phyloP scores from a whole-genome alignment of 2,888 invertebrate species.

The Trachelus tabidus region DNA sequence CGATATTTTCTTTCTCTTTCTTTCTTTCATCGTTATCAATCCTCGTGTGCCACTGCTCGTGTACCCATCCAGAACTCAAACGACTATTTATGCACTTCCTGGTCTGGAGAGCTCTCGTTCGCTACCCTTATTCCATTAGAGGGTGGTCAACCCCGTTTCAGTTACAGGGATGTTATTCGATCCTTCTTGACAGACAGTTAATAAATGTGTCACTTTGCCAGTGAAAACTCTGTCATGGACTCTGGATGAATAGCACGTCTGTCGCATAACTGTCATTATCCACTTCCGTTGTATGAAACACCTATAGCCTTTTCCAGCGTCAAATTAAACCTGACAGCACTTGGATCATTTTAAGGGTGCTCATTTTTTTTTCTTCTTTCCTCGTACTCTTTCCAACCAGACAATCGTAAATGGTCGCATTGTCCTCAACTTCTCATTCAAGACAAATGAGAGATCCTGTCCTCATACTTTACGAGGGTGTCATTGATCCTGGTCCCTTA shows the following conservation, averaged over 20 bases:
- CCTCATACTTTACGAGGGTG: background rate
- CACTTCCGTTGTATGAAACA: background rate
- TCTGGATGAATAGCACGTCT: background rate
- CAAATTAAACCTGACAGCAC: background rate
- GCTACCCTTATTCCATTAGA: background rate
- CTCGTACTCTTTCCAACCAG: background rate
- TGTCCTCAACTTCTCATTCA: background rate
- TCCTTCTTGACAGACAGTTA: background rate
- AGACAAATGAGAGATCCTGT: background rate
- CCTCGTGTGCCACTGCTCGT: no score
- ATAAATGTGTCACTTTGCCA: background rate
- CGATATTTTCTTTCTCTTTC: background rate
- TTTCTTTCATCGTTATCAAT: background rate
- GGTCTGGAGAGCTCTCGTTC: background rate
- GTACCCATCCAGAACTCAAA: background rate
- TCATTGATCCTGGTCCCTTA: background rate
- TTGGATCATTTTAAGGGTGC: background rate
- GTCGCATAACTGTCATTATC: background rate
- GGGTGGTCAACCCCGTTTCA: background rate
- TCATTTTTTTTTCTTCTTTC: background rate
- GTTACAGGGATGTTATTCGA: background rate
- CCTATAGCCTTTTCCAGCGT: background rate
- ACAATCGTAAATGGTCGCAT: background rate
- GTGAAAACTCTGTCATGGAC: background rate
- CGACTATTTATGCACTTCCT: background rate